Evolutionary conservation across 1,140 invertebrate species (phyloP), one percentile per base, ranked within the genome.

Genomic region (Hirudo medicinalis): DNA sequence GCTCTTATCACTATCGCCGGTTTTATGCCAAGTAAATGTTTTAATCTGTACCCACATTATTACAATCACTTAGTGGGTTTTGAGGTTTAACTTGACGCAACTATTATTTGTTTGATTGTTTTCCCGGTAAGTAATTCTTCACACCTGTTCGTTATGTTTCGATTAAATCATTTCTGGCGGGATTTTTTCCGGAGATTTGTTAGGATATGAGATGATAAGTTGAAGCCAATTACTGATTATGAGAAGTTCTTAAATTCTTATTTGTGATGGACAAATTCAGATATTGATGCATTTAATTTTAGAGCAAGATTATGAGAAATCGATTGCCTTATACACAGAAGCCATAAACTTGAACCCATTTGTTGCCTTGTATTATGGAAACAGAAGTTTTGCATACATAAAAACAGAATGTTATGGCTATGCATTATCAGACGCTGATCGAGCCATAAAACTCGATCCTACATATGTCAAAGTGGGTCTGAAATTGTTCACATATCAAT

Each of bases 331-430:
- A 70, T 98, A 98, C 82, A 86, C 89, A 75, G 86, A 91, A 86
- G 93, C 93, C 74, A 96, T 98, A 81, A 88, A 91, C 74, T 83
- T 89, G 76, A 89, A 93, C 81, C 89, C 91, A 6, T 78, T 76
- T 75, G 86, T 88, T 78, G 90, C 94, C 54, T 76, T 79, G 19
- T 83, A 81, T 75, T 84, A 89, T 84, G 91, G 88, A 0, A 99
- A 99, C 83, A 87, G 96, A 76, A 96, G 93, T 85, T 89, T 97
- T 84, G 90, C 94, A 20, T 92, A 97, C 81, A 82, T 98, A 54
- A 90, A 89, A 76, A 88, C 87, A 66, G 94, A 97, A 84, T 91
- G 88, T 80, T 97, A 94, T 83, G 94, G 94, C 36, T 92, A 90
- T 81, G 94, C 94, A 0, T 81, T 98, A 54, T 83, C 82, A 40